These are phyloP conservation scores for Ellobius talpinus DNA, from an alignment of 2,113 vertebrate species.

Conservation along the genomic window DNA sequence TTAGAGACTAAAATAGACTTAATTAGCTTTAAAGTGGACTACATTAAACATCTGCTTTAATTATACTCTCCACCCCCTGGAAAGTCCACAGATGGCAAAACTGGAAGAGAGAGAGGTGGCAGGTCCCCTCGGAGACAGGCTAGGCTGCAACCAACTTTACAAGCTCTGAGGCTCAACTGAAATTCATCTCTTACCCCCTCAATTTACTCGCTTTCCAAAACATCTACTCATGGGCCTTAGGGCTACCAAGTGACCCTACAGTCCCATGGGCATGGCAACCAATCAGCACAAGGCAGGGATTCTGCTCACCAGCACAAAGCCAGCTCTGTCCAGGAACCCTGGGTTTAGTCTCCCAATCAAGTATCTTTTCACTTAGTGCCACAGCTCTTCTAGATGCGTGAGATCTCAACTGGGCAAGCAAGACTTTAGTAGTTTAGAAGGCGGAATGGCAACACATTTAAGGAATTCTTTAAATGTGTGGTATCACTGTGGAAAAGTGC, in stretches of 20 bases:
- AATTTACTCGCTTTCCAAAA: neutral
- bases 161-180: neutral
- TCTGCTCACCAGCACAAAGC: neutral
- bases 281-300: accelerated
- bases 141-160: neutral
- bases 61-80: neutral
- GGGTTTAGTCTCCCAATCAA: neutral
- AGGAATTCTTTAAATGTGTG: neutral
- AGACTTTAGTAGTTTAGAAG: neutral
- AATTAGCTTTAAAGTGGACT: neutral
- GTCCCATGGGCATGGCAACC: neutral
- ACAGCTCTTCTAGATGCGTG: accelerated
- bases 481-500: neutral
- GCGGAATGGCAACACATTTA: neutral
- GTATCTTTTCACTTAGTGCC: neutral
- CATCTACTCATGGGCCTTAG: neutral
- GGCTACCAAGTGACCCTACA: neutral
- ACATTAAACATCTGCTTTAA: neutral
- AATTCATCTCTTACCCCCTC: neutral
- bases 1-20: neutral
- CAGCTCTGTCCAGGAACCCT: neutral
- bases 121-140: neutral
- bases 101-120: neutral
- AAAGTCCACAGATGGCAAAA: neutral
- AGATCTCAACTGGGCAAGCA: neutral